Evolutionary conservation across 2,888 invertebrate genomes (phyloP).

Genomic region (Lumbricus terrestris): DNA sequence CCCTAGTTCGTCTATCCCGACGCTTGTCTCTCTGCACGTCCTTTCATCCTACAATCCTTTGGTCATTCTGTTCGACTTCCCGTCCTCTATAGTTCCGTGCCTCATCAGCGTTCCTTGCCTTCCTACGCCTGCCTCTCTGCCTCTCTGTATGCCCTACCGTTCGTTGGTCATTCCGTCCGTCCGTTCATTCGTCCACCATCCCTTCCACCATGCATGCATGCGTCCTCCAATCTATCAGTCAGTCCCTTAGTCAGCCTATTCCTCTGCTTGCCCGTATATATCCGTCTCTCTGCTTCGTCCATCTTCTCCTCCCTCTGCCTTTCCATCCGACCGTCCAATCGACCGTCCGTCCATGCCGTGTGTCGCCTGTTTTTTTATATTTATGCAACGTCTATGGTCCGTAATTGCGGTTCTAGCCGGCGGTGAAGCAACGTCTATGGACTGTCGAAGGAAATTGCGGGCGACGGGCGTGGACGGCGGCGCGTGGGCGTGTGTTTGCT

Average conservation of each 20-base stretch:
- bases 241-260: background rate
- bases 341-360: background rate
- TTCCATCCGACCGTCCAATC: background rate
- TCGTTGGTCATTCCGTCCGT: background rate
- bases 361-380: background rate
- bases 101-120: too few relatives aligned
- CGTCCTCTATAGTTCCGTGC: too few relatives aligned
- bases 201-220: too few relatives aligned
- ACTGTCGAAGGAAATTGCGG: background rate
- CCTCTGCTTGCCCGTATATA: background rate
- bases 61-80: too few relatives aligned
- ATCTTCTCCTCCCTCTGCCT: too few relatives aligned
- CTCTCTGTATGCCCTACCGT: background rate
- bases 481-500: background rate
- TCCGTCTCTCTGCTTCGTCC: background rate
- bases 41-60: background rate
- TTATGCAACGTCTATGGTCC: conserved; percentile 3
- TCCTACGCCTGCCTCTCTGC: too few relatives aligned
- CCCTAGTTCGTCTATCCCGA: too few relatives aligned
- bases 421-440: background rate
- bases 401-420: conserved; percentile 3
- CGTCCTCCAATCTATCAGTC: background rate
- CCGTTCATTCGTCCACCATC: too few relatives aligned
- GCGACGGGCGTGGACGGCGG: background rate
- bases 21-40: too few relatives aligned